phyloP scores from a whole-genome alignment of 2,888 invertebrate species.

The Stenoptilia bipunctidactyla region DNA sequence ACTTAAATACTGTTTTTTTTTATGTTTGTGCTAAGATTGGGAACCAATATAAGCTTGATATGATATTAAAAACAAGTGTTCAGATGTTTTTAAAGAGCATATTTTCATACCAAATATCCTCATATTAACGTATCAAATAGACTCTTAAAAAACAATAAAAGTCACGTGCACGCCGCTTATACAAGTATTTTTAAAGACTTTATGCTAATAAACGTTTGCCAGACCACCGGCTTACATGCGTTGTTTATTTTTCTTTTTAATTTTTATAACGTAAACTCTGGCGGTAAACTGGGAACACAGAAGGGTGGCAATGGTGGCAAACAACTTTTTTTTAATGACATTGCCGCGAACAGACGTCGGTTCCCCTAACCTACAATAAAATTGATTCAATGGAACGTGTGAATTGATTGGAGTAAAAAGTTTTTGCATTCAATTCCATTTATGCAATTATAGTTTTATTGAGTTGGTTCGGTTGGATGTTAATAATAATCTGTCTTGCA shows the following conservation, averaged over 20 bases:
- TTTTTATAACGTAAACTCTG: constrained; percentile 25
- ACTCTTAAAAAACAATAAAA: too few species aligned
- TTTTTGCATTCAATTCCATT: constrained; percentile 4
- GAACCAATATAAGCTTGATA: too few species aligned
- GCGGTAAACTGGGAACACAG: constrained; percentile 32
- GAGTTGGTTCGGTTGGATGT: too few species aligned
- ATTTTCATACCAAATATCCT: too few species aligned
- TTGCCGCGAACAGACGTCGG: constrained; percentile 17
- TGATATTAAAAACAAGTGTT: too few species aligned
- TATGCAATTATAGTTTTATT: too few species aligned
- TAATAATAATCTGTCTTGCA: too few species aligned
- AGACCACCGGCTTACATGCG: constrained; percentile 21
- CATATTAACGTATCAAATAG: too few species aligned
- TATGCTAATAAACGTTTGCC: constrained; percentile 23
- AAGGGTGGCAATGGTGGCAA: constrained; percentile 40
- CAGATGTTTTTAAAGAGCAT: too few species aligned
- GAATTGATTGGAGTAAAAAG: constrained; percentile 15
- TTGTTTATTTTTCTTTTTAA: constrained; percentile 37
- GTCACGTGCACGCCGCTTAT: neutral
- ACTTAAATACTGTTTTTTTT: too few species aligned
- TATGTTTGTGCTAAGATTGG: too few species aligned
- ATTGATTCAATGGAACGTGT: constrained; percentile 26
- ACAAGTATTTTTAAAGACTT: neutral
- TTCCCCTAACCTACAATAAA: constrained; percentile 26
- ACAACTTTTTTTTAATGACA: constrained; percentile 23